Conservation (phyloP, 2,113 vertebrate genomes). For the Indicator indicator region DNA sequence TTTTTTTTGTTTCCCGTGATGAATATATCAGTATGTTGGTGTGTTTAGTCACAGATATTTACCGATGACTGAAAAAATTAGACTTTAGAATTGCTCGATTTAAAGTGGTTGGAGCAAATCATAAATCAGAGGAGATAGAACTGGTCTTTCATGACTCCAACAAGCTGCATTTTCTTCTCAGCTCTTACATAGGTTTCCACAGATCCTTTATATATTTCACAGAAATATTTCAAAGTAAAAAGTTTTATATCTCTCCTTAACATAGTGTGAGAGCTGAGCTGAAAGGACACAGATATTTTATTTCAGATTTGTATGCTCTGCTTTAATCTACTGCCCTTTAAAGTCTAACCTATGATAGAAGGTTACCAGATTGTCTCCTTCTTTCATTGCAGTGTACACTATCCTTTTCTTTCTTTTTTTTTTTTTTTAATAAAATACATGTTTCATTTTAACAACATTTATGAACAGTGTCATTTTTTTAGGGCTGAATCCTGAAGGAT, state of each 20-base stretch:
- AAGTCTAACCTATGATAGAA: slow-evolving; percentile 30
- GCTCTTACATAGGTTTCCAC: not conserved
- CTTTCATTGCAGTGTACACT: slow-evolving; percentile 22
- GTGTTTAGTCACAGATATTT: not conserved
- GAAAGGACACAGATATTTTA: slow-evolving; percentile 33
- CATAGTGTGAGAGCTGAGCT: slow-evolving; percentile 8
- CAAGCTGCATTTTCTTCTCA: slow-evolving; percentile 27
- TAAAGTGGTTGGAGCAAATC: slow-evolving; percentile 8
- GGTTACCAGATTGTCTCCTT: slow-evolving; percentile 5
- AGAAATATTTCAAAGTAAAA: slow-evolving; percentile 39
- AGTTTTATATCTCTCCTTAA: slow-evolving; percentile 6
- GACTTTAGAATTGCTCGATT: not conserved
- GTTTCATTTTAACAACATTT: slow-evolving; percentile 32
- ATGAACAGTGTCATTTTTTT: not conserved
- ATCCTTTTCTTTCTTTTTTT: not conserved
- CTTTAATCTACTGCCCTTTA: slow-evolving; percentile 50
- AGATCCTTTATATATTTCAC: slow-evolving; percentile 43
- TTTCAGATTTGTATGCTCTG: slow-evolving; percentile 29
- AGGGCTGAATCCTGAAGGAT: slow-evolving; percentile 16
- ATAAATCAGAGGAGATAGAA: slow-evolving; percentile 24
- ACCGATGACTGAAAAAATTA: slow-evolving; percentile 15
- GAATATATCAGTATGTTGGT: not conserved
- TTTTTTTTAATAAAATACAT: not conserved
- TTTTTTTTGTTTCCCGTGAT: not conserved
- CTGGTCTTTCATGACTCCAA: slow-evolving; percentile 13